phyloP scores from a whole-genome alignment of 2,113 vertebrate genomes.

The Electrona antarctica region DNA sequence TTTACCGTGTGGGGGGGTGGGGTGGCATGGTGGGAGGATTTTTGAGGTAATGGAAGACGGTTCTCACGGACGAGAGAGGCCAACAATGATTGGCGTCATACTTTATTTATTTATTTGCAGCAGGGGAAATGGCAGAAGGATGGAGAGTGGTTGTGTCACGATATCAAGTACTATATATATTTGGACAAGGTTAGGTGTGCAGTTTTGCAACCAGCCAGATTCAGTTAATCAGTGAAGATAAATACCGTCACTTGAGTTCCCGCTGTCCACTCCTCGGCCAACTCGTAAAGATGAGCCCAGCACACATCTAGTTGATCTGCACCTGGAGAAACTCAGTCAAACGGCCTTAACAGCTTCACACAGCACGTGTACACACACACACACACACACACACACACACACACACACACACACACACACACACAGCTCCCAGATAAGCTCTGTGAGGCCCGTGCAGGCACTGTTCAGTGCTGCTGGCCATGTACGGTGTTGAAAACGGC shows the following conservation, averaged over 20 bases:
- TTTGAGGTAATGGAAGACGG: conserved; percentile 13
- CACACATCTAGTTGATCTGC: conserved; percentile 24
- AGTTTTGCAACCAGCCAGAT: neutral
- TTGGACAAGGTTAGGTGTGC: neutral
- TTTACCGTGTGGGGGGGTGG: conserved; percentile 11
- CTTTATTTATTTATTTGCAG: neutral
- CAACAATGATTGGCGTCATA: neutral
- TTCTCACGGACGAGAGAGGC: conserved; percentile 26
- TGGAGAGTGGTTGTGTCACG: neutral
- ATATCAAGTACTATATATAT: neutral
- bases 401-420: conserved; percentile 34
- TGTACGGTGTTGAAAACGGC: conserved; percentile 79
- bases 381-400: conserved; percentile 29
- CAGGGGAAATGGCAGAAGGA: neutral
- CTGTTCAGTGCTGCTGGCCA: conserved; percentile 74
- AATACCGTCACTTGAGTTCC: neutral
- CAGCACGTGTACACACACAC: conserved; percentile 16
- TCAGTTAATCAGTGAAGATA: neutral
- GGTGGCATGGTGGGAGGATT: conserved; percentile 19
- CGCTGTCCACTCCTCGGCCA: conserved; percentile 1
- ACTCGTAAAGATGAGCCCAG: neutral
- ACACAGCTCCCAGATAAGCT: conserved; percentile 71
- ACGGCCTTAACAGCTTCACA: conserved; percentile 20
- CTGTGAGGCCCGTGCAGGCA: conserved; percentile 65
- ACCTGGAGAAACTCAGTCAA: conserved; percentile 37